Base-by-base conservation (phyloP, 2,888 invertebrate species). In the Rhagonycha lutea region DNA sequence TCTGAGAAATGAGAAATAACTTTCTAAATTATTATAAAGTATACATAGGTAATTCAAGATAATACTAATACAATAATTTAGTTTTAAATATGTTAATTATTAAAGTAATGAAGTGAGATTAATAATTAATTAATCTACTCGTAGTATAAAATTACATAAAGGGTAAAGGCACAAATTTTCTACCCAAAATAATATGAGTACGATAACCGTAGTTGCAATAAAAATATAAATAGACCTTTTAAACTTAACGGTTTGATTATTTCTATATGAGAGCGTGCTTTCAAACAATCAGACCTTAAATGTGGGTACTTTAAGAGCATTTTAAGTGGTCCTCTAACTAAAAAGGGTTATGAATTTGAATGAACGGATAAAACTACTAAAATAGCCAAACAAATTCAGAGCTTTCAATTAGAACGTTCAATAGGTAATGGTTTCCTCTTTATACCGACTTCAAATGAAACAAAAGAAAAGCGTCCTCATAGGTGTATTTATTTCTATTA, bases 291-390 rank as follows among this genome's bases (percentile, higher is more conserved):
- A 67, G 68, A 67, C 47, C 68, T 72, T 67, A 72, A 72, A 72
- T 72, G 68, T 72, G 63, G 68, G 68, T 67, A 26, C 72, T 72
- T 72, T 32, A 72, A 60, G 60, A 26, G 68, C 68, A 72, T 65
- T 72, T 72, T 68, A 72, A 72, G 72, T 67, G 72, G 60, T 29
- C 72, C 29, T 72, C 68, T 67, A 72, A 72, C 72, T 72, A 68
- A 72, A 72, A 72, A 68, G 71, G 72, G 72, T 72, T 72, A 68
- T 68, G 68, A 72, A 72, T 72, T 72, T 72, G 68, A 61, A 72
- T 72, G 61, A 72, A 61, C 26, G 68, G 72, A 68, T 61, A 68
- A 14, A 12, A 61, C 68, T 29, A 61, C 24, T 24, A 61, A 61
- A 68, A 72, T 61, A 68, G 23, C 68, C 68, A n/a, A n/a, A 65